Percentiles rank a stretch among this genome's conserved stretches.
Conservation (phyloP, 2,797 vertebrate genomes). For the Tenualosa ilisha region DNA sequence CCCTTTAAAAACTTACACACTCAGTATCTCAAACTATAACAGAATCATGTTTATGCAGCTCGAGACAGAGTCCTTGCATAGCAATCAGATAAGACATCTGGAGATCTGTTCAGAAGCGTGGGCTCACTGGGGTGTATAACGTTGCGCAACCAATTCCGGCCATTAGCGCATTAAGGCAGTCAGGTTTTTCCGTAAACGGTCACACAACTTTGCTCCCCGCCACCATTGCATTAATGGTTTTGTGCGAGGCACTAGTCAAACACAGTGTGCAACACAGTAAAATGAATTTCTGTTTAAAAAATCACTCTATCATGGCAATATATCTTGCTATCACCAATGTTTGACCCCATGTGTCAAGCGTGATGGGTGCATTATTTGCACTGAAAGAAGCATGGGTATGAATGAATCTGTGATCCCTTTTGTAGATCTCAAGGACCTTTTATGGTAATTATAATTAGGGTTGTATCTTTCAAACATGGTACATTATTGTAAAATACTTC, state of each 20-base stretch:
- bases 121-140: neutral
- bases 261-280: neutral
- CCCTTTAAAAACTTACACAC: neutral
- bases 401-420: too few relatives aligned
- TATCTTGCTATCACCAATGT: neutral
- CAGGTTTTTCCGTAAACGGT: constrained; percentile 6
- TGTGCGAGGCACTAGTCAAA: neutral
- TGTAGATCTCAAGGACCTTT: too few relatives aligned
- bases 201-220: neutral
- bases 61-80: neutral
- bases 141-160: neutral
- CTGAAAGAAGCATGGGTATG: neutral
- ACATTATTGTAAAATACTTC: neutral
- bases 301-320: neutral
- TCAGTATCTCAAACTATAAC: neutral
- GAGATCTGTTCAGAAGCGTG: neutral
- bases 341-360: neutral
- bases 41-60: neutral
- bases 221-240: neutral
- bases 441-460: too few relatives aligned
- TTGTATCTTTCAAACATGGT: neutral
- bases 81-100: neutral
- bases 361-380: neutral
- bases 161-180: neutral
- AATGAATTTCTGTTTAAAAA: neutral